A percentile compares a stretch with the other conserved stretches of the same genome.
Conservation (phyloP, 2,113 vertebrate species). For the Xenopus laevis region DNA sequence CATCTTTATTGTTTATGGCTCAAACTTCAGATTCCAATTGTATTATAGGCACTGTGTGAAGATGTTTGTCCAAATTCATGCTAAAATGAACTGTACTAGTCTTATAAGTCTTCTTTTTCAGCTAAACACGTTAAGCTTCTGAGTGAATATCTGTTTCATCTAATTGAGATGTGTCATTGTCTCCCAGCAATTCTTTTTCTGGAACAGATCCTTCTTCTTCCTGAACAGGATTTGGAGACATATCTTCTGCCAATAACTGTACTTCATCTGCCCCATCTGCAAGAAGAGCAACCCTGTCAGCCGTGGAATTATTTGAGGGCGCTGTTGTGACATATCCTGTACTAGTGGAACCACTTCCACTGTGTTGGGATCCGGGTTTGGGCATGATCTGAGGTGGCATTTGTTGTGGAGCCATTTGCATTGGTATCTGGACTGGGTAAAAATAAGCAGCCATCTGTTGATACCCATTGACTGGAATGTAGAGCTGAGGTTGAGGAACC, state of each 20-base stretch:
- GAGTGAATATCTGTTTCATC: conserved; percentile 70
- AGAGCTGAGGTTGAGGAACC: conserved; percentile 86
- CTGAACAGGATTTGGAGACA: conserved; percentile 68
- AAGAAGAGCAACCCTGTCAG: conserved; percentile 78
- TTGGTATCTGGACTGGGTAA: conserved; percentile 91
- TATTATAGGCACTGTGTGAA: conserved; percentile 33
- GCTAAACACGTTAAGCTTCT: conserved; percentile 65
- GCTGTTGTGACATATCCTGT: conserved; percentile 91
- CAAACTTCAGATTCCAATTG: conserved; percentile 11
- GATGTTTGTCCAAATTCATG: neutral
- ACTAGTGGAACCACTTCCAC: conserved; percentile 92
- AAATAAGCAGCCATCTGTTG: conserved; percentile 89
- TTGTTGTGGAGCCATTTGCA: conserved; percentile 87
- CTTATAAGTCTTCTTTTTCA: conserved; percentile 22
- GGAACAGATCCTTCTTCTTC: conserved; percentile 77
- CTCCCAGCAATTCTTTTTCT: conserved; percentile 86
- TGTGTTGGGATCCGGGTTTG: conserved; percentile 90
- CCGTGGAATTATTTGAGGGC: conserved; percentile 78
- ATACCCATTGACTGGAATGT: conserved; percentile 94
- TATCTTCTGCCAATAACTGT: conserved; percentile 61
- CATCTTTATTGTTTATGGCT: conserved; percentile 28
- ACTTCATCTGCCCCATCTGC: conserved; percentile 67
- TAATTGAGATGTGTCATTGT: conserved; percentile 75
- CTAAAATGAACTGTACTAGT: neutral
- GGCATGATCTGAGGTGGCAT: conserved; percentile 77